A percentile compares a stretch with the other conserved stretches of the same genome.
phyloP scores from a whole-genome alignment of 2,797 vertebrate species.

The Limnodromus scolopaceus region DNA sequence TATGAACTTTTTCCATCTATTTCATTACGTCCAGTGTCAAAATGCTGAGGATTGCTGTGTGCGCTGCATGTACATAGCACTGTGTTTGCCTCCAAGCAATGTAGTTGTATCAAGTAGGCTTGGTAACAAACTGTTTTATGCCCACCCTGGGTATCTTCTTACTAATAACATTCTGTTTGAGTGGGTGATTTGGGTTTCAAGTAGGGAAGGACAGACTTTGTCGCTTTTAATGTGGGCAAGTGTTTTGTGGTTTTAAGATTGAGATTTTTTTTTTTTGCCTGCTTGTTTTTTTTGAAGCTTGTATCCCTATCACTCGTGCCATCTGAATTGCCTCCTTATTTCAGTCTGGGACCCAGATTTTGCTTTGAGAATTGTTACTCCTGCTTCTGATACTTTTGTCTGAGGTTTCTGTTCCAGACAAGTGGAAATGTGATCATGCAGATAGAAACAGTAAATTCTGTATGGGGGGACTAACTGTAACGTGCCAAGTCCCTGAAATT shows the following conservation, averaged over 20 bases:
- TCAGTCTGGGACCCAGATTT: not conserved
- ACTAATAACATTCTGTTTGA: not conserved
- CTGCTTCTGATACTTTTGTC: not conserved
- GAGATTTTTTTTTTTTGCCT: not conserved
- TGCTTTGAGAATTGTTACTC: not conserved
- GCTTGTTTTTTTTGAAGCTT: not conserved
- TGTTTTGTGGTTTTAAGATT: not conserved
- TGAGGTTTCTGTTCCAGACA: not conserved
- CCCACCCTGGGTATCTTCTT: not conserved
- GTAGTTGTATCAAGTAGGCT: not conserved
- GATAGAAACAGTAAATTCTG: not conserved
- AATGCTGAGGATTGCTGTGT: not conserved
- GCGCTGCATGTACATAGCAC: rapidly evolving
- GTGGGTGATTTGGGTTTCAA: not conserved
- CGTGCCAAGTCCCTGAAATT: not conserved
- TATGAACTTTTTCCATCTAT: not conserved
- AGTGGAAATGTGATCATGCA: not conserved
- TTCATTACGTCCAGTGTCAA: not conserved
- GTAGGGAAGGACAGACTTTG: not conserved
- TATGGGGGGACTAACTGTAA: not conserved
- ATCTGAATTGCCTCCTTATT: not conserved
- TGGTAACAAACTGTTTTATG: not conserved
- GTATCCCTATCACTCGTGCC: not conserved
- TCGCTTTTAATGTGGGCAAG: not conserved
- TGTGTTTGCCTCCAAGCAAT: not conserved